These are phyloP conservation scores for Eupithecia pulchellata DNA, from an alignment of 2,888 invertebrate species.

Conservation along the genomic window DNA sequence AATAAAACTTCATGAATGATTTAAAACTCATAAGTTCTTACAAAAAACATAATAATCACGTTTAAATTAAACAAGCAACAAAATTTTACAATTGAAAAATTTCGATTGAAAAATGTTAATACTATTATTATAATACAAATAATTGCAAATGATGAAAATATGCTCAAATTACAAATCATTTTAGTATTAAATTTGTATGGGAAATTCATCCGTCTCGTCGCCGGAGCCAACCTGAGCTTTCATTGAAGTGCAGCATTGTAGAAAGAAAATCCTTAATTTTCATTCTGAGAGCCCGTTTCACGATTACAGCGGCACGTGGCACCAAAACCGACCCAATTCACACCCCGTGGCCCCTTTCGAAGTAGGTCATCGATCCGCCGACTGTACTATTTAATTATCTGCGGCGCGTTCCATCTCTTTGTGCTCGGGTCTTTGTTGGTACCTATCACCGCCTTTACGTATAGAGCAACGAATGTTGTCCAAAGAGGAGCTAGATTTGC, in stretches of 20 bases:
- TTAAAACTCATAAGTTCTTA: too few relatives aligned
- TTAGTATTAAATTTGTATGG: too few relatives aligned
- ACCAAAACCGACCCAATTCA: constrained; percentile 24
- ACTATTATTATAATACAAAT: too few relatives aligned
- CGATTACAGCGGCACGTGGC: constrained; percentile 2
- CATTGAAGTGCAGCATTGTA: background rate
- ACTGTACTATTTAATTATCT: constrained; percentile 17
- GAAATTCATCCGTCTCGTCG: too few relatives aligned
- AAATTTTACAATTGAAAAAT: too few relatives aligned
- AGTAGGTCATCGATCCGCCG: constrained; percentile 36
- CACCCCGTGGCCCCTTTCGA: constrained; percentile 18
- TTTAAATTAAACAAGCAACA: too few relatives aligned
- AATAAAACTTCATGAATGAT: too few relatives aligned
- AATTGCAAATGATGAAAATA: too few relatives aligned
- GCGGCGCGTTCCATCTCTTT: constrained; percentile 25
- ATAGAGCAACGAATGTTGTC: background rate
- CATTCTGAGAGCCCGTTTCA: background rate
- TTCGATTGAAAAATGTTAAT: too few relatives aligned
- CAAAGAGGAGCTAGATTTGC: background rate
- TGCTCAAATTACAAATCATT: too few relatives aligned
- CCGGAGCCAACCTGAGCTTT: too few relatives aligned
- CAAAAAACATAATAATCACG: too few relatives aligned
- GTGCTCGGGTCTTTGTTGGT: constrained; percentile 7
- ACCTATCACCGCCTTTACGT: background rate
- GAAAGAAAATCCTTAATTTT: background rate